These are phyloP conservation scores for Drosophila burlai DNA, from an alignment of 1,140 invertebrate species.

Conservation along the genomic window DNA sequence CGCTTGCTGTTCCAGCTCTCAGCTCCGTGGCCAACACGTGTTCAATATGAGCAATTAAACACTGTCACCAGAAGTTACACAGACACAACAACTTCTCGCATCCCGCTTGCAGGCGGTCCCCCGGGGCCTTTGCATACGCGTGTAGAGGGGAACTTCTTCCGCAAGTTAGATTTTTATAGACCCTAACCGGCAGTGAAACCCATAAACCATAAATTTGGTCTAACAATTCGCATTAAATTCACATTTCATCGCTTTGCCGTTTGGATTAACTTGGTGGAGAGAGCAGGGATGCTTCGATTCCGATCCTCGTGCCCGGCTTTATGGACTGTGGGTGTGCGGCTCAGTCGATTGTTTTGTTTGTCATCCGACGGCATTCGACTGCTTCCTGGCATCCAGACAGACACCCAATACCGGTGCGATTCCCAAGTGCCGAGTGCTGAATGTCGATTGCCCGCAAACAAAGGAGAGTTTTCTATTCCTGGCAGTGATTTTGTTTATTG, in stretches of 20 bases:
- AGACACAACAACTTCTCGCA: conserved; percentile 44
- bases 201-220: conserved; percentile 67
- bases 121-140: conserved; percentile 34
- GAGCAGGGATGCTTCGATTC: conserved; percentile 9
- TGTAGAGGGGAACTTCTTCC: conserved; percentile 14
- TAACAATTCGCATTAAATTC: conserved; percentile 79
- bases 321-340: conserved; percentile 40
- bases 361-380: conserved; percentile 14
- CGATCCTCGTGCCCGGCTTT: conserved; percentile 45
- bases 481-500: conserved; percentile 80
- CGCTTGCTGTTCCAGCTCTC: conserved; percentile 21
- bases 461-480: conserved; percentile 54
- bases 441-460: conserved; percentile 54
- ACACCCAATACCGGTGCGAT: conserved; percentile 30
- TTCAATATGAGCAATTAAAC: conserved; percentile 84
- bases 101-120: neutral
- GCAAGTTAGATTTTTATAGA: conserved; percentile 36
- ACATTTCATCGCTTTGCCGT: conserved; percentile 68
- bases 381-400: conserved; percentile 7
- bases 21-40: conserved; percentile 63
- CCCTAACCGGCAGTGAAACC: conserved; percentile 20
- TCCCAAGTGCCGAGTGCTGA: conserved; percentile 44
- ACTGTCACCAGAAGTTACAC: conserved; percentile 75
- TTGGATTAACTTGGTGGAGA: conserved; percentile 45
- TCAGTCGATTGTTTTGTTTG: conserved; percentile 56